Percentiles rank a stretch among this genome's conserved stretches.
phyloP scores from a whole-genome alignment of 2,797 vertebrate genomes.

The Gobio occitaniae region DNA sequence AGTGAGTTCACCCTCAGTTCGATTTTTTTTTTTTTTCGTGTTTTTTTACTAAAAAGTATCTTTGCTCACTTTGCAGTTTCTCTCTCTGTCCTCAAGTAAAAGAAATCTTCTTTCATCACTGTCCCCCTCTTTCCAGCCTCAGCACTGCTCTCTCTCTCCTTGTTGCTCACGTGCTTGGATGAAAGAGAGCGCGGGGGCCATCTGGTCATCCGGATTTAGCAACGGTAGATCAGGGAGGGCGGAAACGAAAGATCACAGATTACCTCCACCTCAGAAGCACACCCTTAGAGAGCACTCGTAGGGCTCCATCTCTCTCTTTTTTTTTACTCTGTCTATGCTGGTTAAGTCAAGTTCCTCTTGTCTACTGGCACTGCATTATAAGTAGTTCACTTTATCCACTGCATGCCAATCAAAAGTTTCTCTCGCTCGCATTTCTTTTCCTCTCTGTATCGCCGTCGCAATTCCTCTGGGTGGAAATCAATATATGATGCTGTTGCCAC shows the following conservation, averaged over 20 bases:
- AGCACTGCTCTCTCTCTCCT: neutral
- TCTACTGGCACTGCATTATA: slow-evolving; percentile 36
- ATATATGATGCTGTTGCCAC: slow-evolving; percentile 40
- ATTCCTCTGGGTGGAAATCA: slow-evolving; percentile 44
- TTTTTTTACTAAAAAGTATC: slow-evolving; percentile 16
- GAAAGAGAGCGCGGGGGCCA: slow-evolving; percentile 2
- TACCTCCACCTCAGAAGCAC: slow-evolving; percentile 16
- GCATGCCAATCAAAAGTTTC: slow-evolving; percentile 48
- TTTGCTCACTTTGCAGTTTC: slow-evolving; percentile 13
- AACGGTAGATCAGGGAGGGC: slow-evolving; percentile 16
- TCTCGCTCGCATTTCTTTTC: neutral
- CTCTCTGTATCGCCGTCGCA: neutral
- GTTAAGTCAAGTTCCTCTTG: slow-evolving; percentile 27
- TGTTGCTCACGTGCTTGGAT: slow-evolving; percentile 8
- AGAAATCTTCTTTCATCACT: slow-evolving; percentile 4
- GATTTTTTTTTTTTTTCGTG: neutral
- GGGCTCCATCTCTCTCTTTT: neutral
- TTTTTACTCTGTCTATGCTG: slow-evolving; percentile 17
- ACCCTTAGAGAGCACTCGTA: neutral
- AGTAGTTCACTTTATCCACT: slow-evolving; percentile 33
- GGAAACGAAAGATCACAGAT: slow-evolving; percentile 36
- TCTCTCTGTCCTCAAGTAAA: slow-evolving; percentile 19
- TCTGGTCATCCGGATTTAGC: slow-evolving; percentile 44
- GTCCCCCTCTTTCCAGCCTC: neutral
- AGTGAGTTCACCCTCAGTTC: slow-evolving; percentile 22